Base-by-base conservation (phyloP, 2,888 invertebrate genomes). In the Sinodicranocentrus sp. region DNA sequence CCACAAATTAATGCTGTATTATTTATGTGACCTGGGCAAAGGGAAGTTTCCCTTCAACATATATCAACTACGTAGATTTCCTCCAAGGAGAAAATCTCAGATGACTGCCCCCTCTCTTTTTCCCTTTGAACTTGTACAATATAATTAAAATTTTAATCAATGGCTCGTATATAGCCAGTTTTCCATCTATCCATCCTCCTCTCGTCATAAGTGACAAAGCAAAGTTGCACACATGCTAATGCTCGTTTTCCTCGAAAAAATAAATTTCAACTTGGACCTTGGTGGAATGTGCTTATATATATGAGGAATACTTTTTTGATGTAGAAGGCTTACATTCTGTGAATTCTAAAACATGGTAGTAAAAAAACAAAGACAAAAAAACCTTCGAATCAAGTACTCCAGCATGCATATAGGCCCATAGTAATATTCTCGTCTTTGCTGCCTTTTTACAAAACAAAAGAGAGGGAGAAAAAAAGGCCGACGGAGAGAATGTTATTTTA, bases 91-190 rank as follows among this genome's bases (percentile, higher is more conserved):
- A 83, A 77, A 82, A 73, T 77, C 83, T 83, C 82, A 75, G 83
- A 76, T 71, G 67, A 13, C 68, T 73, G 82, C 82, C 63, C 72
- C 65, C 43, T 54, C 52, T 52, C 61, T 54, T 67, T 61, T 77
- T 73, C 48, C 61, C 78, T 84, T 84, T 84, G 84, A 84, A 84
- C 78, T 78, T 59, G 57, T n/a, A 59, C 65, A 61, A 83, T 77
- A 84, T 84, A 84, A 84, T 84, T 84, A 84, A 84, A 84, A 84
- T 78, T 84, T 84, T 84, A 84, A 84, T 84, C 84, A 84, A 78
- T 84, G 82, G 82, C 52, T 75, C 67, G 68, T 52, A 71, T 25
- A 28, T 21, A 17, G 5, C 5, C 25, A 67, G 63, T 44, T 54
- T 33, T n/a, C 54, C 39, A 39, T 19, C 52, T 23, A 39, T 67